Evolutionary conservation across 2,797 vertebrate species (phyloP).

Genomic region (Loris lydekkerianus): DNA sequence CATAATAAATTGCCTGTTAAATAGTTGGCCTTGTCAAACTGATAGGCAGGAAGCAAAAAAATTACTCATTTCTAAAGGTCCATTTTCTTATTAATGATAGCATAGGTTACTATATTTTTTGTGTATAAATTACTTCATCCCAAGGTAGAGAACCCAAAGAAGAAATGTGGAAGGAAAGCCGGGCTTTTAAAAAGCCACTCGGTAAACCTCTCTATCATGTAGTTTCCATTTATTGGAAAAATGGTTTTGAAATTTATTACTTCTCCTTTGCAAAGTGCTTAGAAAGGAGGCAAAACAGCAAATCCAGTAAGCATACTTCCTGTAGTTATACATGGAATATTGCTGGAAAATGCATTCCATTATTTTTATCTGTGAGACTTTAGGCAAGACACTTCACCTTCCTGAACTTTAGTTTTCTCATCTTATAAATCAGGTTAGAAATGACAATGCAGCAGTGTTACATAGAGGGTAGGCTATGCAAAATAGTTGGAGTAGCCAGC

Average conservation of each 20-base stretch:
- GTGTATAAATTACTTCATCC: slow-evolving; percentile 67
- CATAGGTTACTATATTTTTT: slow-evolving; percentile 72
- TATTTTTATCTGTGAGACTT: slow-evolving; percentile 64
- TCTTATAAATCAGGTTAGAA: slow-evolving; percentile 4
- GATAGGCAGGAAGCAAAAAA: slow-evolving; percentile 67
- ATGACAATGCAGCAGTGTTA: slow-evolving; percentile 1
- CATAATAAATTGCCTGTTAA: slow-evolving; percentile 68
- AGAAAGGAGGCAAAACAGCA: slow-evolving; percentile 35
- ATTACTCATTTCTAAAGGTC: slow-evolving; percentile 56
- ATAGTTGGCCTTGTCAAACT: slow-evolving; percentile 74
- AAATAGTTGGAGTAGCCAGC: slow-evolving; percentile 11
- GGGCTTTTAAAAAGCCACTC: slow-evolving; percentile 61
- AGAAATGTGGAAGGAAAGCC: slow-evolving; percentile 39
- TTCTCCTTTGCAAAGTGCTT: slow-evolving; percentile 67
- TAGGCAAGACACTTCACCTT: slow-evolving; percentile 44
- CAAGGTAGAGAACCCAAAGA: slow-evolving; percentile 19
- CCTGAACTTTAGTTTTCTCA: slow-evolving; percentile 35
- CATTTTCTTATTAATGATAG: slow-evolving; percentile 79
- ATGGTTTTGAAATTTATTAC: slow-evolving; percentile 45
- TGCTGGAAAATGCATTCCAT: slow-evolving; percentile 45
- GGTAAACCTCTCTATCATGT: slow-evolving; percentile 45
- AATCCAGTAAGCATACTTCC: slow-evolving; percentile 52
- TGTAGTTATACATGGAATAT: slow-evolving; percentile 15
- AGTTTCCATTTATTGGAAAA: slow-evolving; percentile 67
- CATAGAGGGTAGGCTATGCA: slow-evolving; percentile 33